Conservation (phyloP, 2,113 vertebrate species). For the Cephalopterus ornatus region DNA sequence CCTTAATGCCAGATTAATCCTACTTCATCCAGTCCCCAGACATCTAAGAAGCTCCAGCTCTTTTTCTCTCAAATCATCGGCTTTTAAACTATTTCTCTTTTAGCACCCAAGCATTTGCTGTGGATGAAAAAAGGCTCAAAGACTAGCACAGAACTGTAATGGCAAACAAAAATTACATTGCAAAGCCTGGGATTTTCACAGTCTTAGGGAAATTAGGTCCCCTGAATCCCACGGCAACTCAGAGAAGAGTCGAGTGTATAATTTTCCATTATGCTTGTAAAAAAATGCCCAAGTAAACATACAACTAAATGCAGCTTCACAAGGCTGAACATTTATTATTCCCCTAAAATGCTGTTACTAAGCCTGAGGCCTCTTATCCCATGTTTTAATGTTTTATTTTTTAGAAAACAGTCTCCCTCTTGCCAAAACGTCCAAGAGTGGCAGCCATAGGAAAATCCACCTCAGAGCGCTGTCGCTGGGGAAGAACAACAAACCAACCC, state of each 20-base stretch:
- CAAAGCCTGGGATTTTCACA: not conserved
- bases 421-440: not conserved
- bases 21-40: not conserved
- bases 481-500: not conserved
- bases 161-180: not conserved
- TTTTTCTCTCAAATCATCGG: not conserved
- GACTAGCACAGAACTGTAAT: not conserved
- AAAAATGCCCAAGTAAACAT: conserved; percentile 8
- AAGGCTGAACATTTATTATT: not conserved
- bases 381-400: not conserved
- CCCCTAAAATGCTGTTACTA: not conserved
- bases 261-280: conserved; percentile 15
- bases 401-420: not conserved
- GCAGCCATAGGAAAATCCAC: not conserved
- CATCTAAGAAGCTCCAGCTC: not conserved
- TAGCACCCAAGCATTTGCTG: not conserved
- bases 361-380: not conserved
- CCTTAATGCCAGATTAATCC: not conserved
- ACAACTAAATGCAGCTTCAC: not conserved
- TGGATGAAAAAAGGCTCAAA: not conserved
- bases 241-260: not conserved
- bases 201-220: not conserved
- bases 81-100: not conserved
- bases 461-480: not conserved
- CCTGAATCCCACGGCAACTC: not conserved